phyloP scores from a whole-genome alignment of 1,140 invertebrate genomes.

The Leptinotarsa lineolata region DNA sequence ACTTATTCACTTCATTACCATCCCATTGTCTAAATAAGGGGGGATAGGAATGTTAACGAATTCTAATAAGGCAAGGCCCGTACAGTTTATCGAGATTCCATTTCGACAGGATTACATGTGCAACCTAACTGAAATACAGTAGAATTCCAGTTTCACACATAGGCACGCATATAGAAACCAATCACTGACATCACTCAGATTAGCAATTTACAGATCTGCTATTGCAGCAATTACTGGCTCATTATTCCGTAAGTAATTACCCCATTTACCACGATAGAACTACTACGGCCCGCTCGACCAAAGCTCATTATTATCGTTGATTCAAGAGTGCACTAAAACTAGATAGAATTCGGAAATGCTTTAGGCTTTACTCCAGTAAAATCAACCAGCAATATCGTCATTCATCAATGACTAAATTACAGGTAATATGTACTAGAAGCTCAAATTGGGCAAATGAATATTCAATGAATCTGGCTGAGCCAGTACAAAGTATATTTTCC shows the following conservation, averaged over 20 bases:
- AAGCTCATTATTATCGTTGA: constrained; percentile 24
- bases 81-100: constrained; percentile 4
- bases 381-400: background rate
- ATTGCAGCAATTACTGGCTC: constrained; percentile 56
- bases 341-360: constrained; percentile 8
- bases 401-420: constrained; percentile 6
- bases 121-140: constrained; percentile 27
- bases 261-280: constrained; percentile 40
- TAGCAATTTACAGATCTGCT: constrained; percentile 57
- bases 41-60: no score
- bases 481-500: no score
- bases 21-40: no score
- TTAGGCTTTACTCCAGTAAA: background rate
- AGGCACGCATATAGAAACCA: constrained; percentile 39
- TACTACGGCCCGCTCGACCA: constrained; percentile 24
- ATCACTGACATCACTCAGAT: constrained; percentile 56
- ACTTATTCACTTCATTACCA: no score
- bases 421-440: background rate
- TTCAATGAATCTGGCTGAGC: background rate
- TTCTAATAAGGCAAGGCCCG: background rate
- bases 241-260: constrained; percentile 57
- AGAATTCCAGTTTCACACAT: constrained; percentile 31
- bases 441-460: background rate
- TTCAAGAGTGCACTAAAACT: constrained; percentile 25
- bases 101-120: constrained; percentile 20